Conservation (phyloP, 2,797 vertebrate species). For the Limosa lapponica region DNA sequence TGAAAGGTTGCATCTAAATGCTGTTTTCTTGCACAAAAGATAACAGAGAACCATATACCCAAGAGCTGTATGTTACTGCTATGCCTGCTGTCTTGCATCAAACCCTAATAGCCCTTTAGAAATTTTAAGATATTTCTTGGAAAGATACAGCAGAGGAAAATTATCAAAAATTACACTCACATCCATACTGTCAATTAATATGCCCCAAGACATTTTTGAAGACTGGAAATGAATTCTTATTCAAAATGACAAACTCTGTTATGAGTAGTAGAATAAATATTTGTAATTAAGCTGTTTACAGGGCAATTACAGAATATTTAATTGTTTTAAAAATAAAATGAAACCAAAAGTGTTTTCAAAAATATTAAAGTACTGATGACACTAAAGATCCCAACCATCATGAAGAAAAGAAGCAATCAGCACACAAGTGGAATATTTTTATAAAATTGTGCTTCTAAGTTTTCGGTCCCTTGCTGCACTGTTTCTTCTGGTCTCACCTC, state of each 20-base stretch:
- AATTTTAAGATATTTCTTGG: slow-evolving; percentile 5
- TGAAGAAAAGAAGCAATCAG: neutral
- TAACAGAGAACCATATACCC: neutral
- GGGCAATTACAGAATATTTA: neutral
- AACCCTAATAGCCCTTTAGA: neutral
- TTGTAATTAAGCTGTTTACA: neutral
- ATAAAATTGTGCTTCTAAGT: neutral
- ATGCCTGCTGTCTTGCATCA: neutral
- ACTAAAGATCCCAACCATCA: neutral
- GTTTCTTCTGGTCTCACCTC: neutral
- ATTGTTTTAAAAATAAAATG: neutral
- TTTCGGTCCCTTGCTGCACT: neutral
- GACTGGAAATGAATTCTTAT: neutral
- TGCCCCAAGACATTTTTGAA: slow-evolving; percentile 4
- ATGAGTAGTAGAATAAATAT: neutral
- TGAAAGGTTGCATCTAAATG: neutral
- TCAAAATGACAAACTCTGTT: neutral
- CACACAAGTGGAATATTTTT: neutral
- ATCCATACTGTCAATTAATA: neutral
- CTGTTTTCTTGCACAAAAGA: neutral
- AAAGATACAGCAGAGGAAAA: neutral
- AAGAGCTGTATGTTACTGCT: neutral
- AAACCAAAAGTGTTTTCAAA: neutral
- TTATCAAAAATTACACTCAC: neutral
- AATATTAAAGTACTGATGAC: neutral